phyloP scores from a whole-genome alignment of 2,888 invertebrate genomes.

The Luperina testacea region DNA sequence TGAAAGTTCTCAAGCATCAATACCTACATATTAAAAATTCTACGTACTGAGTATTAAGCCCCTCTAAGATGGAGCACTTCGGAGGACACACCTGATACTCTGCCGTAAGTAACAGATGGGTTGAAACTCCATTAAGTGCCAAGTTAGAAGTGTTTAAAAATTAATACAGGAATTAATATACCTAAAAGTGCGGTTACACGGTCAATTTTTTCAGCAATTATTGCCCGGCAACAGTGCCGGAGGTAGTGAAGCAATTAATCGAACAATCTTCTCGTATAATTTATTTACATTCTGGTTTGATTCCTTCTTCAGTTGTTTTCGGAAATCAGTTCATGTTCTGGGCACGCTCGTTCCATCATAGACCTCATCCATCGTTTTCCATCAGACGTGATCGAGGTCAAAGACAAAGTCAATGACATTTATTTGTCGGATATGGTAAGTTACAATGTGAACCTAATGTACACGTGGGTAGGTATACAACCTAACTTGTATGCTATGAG shows the following conservation, averaged over 20 bases:
- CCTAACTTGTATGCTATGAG: no score
- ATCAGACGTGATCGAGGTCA: not conserved
- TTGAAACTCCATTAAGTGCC: slow-evolving; percentile 42
- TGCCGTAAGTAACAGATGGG: slow-evolving; percentile 60
- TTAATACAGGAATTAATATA: slow-evolving; percentile 48
- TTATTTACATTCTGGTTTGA: not conserved
- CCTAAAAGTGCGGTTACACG: not conserved
- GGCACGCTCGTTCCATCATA: not conserved
- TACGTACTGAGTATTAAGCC: slow-evolving; percentile 59
- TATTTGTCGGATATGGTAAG: no score
- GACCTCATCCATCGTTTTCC: not conserved
- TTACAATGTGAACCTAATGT: no score
- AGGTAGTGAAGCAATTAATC: not conserved
- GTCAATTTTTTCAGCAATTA: not conserved
- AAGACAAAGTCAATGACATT: no score
- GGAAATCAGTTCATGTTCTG: not conserved
- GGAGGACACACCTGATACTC: slow-evolving; percentile 65
- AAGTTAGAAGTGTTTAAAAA: slow-evolving; percentile 61
- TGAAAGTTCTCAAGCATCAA: not conserved
- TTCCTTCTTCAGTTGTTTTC: not conserved
- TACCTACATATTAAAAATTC: slow-evolving; percentile 46
- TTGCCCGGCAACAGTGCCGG: not conserved
- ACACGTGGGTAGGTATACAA: no score
- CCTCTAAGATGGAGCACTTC: slow-evolving; percentile 59
- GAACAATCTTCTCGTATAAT: not conserved